Base-by-base conservation (phyloP, 2,113 vertebrate genomes). In the Pelobates fuscus region DNA sequence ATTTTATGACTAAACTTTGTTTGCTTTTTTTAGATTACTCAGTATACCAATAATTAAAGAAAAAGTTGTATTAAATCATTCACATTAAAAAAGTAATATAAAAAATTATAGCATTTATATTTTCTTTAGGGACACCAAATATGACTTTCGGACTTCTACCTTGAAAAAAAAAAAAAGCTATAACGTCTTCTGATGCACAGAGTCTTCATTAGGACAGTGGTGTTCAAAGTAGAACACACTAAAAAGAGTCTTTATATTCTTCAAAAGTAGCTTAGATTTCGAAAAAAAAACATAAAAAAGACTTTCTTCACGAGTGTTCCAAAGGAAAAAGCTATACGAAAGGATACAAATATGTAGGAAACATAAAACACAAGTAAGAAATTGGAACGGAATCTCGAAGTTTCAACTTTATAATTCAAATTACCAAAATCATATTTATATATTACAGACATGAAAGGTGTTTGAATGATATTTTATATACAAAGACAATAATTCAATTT, bases 281-380 rank as follows among this genome's bases (percentile, higher is more conserved):
- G 62, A 62, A 71, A 62, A 71, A 71, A 62, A 71, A 62, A 71
- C 29, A 63, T 41, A 71, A 62, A 52, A 71, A 71, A 70, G 49
- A 26, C 25, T 26, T 52, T 17, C 43, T 27, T 61, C 58, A 63
- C 24, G 62, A 62, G 24, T 14, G 41, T 37, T n/a, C 30, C 29
- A 70, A 59, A 70, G 54, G 11, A 59, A 44, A 49, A 27, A 41
- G 27, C 24, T 49, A 30, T 24, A 59, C 61, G n/a, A 52, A 71
- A 71, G 41, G 14, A 5, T 60, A 32, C 24, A 62, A 49, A 60
- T 41, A 70, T 15, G 29, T 8, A 71, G 41, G 10, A 18, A 27
- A 49, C 58, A 52, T 18, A 10, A 71, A 44, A 52, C 20, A 37
- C n/a, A n/a, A n/a, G n/a, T n/a, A n/a, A n/a, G n/a, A n/a, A n/a